A percentile compares a stretch with the other conserved stretches of the same genome.
Evolutionary conservation across 2,113 vertebrate species (phyloP).

Genomic region (Sigmodon hispidus): DNA sequence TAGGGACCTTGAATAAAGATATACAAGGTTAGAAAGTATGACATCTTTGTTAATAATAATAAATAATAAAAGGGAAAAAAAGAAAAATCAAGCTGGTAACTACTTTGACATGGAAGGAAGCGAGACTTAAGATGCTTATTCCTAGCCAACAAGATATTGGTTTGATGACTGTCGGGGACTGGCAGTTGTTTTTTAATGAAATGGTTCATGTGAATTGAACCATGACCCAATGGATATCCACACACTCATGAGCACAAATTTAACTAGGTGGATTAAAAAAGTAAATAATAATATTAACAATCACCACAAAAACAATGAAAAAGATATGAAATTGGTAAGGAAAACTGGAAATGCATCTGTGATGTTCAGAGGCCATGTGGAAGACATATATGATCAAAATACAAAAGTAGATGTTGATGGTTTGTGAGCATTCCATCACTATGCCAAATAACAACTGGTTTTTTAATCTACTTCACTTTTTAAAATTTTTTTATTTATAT

Average conservation of each 20-base stretch:
- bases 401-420: no score
- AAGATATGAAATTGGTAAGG: neutral
- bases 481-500: no score
- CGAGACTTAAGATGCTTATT: neutral
- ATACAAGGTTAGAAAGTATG: no score
- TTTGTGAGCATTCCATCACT: no score
- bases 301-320: neutral
- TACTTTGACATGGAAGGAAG: neutral
- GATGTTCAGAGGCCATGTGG: no score
- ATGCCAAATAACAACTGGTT: no score
- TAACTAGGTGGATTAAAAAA: neutral
- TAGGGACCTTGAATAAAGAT: no score
- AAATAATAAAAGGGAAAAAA: no score
- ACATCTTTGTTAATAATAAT: no score
- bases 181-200: neutral
- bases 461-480: no score
- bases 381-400: neutral
- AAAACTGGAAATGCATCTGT: no score
- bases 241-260: neutral
- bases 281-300: neutral
- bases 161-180: neutral
- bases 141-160: neutral
- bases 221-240: no score
- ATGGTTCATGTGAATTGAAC: neutral
- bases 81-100: neutral